A percentile compares a stretch with the other conserved stretches of the same genome.
phyloP scores from a whole-genome alignment of 2,113 vertebrate genomes.

The Cacatua alba region DNA sequence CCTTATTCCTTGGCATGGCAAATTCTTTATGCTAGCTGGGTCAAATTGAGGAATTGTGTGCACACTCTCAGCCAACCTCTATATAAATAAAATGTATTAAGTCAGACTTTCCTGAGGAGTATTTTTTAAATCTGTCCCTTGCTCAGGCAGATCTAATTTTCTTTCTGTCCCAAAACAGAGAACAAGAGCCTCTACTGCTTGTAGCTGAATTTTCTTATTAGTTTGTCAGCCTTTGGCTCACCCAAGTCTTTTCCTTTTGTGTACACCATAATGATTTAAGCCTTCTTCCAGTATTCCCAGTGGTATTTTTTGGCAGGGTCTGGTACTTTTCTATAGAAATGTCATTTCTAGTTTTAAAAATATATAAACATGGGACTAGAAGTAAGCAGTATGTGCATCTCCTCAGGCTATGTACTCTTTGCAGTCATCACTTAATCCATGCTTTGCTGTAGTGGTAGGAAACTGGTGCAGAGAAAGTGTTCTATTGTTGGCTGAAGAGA shows the following conservation, averaged over 20 bases:
- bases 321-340: not conserved
- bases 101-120: not conserved
- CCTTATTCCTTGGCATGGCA: not conserved
- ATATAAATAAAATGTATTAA: not conserved
- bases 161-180: not conserved
- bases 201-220: constrained; percentile 12
- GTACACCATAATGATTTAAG: not conserved
- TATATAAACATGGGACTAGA: not conserved
- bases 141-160: not conserved
- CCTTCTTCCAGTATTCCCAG: not conserved
- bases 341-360: constrained; percentile 12
- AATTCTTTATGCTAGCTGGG: not conserved
- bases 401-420: not conserved
- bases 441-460: not conserved
- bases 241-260: not conserved
- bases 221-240: not conserved
- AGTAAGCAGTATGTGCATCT: not conserved
- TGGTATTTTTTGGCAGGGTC: not conserved
- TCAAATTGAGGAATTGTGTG: not conserved
- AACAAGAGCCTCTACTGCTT: not conserved
- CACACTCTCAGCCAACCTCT: not conserved
- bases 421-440: not conserved
- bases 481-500: not conserved
- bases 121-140: not conserved
- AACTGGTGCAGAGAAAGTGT: not conserved